phyloP scores from a whole-genome alignment of 1,140 invertebrate species.

The Dendroctonus ponderosae region DNA sequence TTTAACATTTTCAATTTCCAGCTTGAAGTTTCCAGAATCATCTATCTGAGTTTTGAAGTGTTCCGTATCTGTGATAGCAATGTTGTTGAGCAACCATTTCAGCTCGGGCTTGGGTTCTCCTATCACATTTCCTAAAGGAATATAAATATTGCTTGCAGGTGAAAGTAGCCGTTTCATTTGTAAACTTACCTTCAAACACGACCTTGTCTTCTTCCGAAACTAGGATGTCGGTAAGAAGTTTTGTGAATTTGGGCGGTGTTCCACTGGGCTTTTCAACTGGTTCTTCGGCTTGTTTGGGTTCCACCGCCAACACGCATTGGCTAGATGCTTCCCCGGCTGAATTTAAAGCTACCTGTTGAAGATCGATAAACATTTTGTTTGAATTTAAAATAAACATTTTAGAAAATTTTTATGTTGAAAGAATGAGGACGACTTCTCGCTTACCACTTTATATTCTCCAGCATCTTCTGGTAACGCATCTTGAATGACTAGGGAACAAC shows the following conservation, averaged over 20 bases:
- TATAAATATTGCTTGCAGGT: no score
- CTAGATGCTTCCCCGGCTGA: conserved; percentile 76
- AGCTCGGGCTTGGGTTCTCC: conserved; percentile 71
- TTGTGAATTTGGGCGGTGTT: conserved; percentile 66
- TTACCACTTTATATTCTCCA: conserved; percentile 72
- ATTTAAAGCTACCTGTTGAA: conserved; percentile 64
- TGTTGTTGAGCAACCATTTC: conserved; percentile 73
- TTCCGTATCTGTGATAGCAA: conserved; percentile 57
- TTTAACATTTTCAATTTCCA: conserved; percentile 59
- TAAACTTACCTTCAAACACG: conserved; percentile 61
- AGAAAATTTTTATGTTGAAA: not conserved
- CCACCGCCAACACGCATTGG: conserved; percentile 63
- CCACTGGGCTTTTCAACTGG: conserved; percentile 48
- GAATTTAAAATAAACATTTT: not conserved
- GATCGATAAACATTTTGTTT: not conserved
- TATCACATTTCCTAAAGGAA: conserved; percentile 52
- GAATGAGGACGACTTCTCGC: not conserved
- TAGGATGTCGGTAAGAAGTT: conserved; percentile 66
- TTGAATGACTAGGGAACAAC: conserved; percentile 75
- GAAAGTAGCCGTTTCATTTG: not conserved
- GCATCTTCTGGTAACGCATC: conserved; percentile 73
- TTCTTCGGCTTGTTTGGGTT: conserved; percentile 47
- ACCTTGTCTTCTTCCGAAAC: conserved; percentile 69
- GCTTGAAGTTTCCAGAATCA: conserved; percentile 56
- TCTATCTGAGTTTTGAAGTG: conserved; percentile 55